A percentile compares a stretch with the other conserved stretches of the same genome.
phyloP scores from a whole-genome alignment of 2,888 invertebrate species.

The Acholoe squamosa region DNA sequence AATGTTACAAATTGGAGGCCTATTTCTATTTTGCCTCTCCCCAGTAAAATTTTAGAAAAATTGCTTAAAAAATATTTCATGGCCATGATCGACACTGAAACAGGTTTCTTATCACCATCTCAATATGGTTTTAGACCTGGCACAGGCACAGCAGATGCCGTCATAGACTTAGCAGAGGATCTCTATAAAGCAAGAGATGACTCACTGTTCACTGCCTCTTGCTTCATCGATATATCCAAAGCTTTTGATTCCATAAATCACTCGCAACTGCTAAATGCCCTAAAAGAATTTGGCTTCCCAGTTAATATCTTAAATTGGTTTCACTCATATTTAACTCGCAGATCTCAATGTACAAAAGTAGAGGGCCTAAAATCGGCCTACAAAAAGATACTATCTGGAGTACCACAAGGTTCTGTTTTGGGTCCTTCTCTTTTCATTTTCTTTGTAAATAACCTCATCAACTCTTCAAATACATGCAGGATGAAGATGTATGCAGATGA shows the following conservation, averaged over 20 bases:
- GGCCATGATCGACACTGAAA: neutral
- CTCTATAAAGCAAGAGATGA: neutral
- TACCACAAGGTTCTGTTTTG: neutral
- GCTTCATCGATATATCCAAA: neutral
- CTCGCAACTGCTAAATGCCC: neutral
- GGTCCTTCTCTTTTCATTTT: neutral
- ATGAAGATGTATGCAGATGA: neutral
- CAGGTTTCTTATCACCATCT: neutral
- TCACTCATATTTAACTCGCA: neutral
- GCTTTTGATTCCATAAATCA: neutral
- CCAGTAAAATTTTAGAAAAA: neutral
- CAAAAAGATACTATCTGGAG: neutral
- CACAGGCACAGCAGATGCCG: neutral
- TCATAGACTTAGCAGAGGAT: neutral
- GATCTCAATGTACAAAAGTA: neutral
- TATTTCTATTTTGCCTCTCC: neutral
- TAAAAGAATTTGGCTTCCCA: neutral
- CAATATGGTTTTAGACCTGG: neutral
- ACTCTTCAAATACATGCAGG: neutral
- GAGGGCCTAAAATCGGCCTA: neutral
- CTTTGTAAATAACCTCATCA: neutral
- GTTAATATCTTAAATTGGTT: neutral
- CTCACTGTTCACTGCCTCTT: neutral
- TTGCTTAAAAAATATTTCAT: neutral
- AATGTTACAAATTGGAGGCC: neutral